phyloP scores from a whole-genome alignment of 1,140 invertebrate genomes.

The Drosophila lowei region DNA sequence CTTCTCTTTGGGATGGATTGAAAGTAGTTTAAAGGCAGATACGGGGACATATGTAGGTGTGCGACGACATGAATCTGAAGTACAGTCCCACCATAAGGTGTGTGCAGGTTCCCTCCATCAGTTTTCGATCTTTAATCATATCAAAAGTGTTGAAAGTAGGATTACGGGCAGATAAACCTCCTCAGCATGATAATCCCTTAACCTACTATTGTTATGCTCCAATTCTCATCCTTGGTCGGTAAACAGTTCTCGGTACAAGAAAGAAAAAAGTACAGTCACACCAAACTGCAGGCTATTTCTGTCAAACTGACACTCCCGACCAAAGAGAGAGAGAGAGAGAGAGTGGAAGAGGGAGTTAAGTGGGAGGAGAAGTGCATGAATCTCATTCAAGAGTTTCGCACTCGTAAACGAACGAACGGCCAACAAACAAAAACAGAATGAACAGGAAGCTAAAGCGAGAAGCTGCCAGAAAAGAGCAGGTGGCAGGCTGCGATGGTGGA shows the following conservation, averaged over 20 bases:
- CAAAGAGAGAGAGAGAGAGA: not conserved
- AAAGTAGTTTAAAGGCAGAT: too few species aligned
- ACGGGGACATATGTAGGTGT: too few species aligned
- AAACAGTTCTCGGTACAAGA: not conserved
- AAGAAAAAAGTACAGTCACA: slow-evolving; percentile 13
- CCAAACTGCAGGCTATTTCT: slow-evolving; percentile 30
- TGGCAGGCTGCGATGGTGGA: not conserved
- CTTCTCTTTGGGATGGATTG: too few species aligned
- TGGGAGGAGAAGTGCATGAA: slow-evolving; percentile 40
- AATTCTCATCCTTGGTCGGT: too few species aligned
- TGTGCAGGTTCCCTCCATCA: too few species aligned
- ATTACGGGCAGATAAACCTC: too few species aligned
- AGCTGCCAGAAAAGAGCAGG: not conserved
- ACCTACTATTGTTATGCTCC: not conserved
- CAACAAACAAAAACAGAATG: slow-evolving; percentile 43
- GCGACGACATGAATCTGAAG: too few species aligned
- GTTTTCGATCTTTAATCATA: too few species aligned
- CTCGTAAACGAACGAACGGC: slow-evolving; percentile 21
- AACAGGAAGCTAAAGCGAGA: slow-evolving; percentile 1
- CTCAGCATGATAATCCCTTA: not conserved
- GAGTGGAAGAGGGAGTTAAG: not conserved
- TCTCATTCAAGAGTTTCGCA: slow-evolving; percentile 47
- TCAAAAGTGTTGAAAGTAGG: too few species aligned
- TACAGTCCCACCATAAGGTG: too few species aligned
- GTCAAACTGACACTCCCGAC: slow-evolving; percentile 25